Base-by-base conservation (phyloP, 2,888 invertebrate species). In the Tigriopus californicus region DNA sequence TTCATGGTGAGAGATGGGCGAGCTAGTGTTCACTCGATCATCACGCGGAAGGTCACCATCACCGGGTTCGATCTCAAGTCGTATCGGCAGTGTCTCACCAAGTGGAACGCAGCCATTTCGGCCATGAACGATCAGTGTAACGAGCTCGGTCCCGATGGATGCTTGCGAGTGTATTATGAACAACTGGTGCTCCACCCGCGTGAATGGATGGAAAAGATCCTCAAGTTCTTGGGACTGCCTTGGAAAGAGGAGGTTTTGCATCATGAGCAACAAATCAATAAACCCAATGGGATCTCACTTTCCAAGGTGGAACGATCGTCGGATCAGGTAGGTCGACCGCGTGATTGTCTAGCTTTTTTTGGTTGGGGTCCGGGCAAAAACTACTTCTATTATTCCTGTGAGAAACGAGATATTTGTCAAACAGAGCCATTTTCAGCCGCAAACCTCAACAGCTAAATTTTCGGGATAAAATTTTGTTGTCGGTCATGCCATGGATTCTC, bases 1-100 rank as follows among this genome's bases (percentile, higher is more conserved):
- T 88, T 97, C 73, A 94, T 97, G 92, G 83, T 97, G 66, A 82
- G 98, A 63, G 98, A 98, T 72, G 97, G 97, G 25, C 80, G 98
- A 63, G 98, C 97, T 62, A 94, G 95, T 24, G 95, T 95, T 62
- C 95, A 98, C 76, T 97, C 95, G 63, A 94, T 98, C 71, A 95
- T 98, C 69, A 48, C 60, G 33, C 11, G 67, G 18, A 66, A 78
- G 78, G 79, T 82, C 53, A 82, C 82, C 41, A 88, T 89, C 68
- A 85, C 86, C 15, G 95, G 94, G 51, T 98, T 98, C 76, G 92
- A 97, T 76, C 76, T 97, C 72, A 80, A 80, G 66, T 87, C 84
- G 72, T 94, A 90, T 74, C 80, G 90, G 63, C 90, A 94, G 74
- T 95, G 95, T 73, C 76, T 98, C 75, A 81, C 79, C 66, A 92